These are phyloP conservation scores for Liparis tanakae DNA, from an alignment of 2,797 vertebrate genomes.

Conservation along the genomic window DNA sequence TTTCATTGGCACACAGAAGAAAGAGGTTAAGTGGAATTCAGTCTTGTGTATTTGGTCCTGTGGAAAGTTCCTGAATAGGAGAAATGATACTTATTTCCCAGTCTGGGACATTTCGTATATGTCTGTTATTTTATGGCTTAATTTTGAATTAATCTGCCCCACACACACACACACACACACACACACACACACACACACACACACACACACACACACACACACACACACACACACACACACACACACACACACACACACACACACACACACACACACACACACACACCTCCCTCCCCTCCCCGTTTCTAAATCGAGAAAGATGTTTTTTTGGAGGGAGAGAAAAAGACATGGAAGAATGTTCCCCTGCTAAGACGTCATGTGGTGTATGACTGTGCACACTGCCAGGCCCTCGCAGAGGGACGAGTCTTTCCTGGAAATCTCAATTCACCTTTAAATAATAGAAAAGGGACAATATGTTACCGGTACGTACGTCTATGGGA, in stretches of 20 bases:
- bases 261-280: too few relatives aligned
- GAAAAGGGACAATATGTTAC: constrained; percentile 64
- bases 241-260: too few relatives aligned
- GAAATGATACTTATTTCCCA: constrained; percentile 66
- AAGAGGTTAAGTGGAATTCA: constrained; percentile 67
- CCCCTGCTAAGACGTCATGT: constrained; percentile 77
- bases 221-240: too few relatives aligned
- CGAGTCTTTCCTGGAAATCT: constrained; percentile 77
- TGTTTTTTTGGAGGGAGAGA: constrained; percentile 72
- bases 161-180: too few relatives aligned
- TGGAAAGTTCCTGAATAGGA: constrained; percentile 74
- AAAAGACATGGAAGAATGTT: constrained; percentile 78
- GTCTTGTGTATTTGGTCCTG: constrained; percentile 67
- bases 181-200: too few relatives aligned
- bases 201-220: too few relatives aligned
- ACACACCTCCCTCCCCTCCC: constrained; percentile 4
- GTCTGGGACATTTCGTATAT: constrained; percentile 68
- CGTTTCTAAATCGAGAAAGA: constrained; percentile 73
- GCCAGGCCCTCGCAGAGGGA: constrained; percentile 65
- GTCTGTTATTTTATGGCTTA: constrained; percentile 71
- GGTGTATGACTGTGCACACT: constrained; percentile 73
- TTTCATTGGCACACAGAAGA: constrained; percentile 48
- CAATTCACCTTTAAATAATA: constrained; percentile 72
- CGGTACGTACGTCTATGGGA: constrained; percentile 34
- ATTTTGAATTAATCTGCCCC: constrained; percentile 71